Conservation (phyloP, 1,140 invertebrate genomes). For the Liolophura sinensis region DNA sequence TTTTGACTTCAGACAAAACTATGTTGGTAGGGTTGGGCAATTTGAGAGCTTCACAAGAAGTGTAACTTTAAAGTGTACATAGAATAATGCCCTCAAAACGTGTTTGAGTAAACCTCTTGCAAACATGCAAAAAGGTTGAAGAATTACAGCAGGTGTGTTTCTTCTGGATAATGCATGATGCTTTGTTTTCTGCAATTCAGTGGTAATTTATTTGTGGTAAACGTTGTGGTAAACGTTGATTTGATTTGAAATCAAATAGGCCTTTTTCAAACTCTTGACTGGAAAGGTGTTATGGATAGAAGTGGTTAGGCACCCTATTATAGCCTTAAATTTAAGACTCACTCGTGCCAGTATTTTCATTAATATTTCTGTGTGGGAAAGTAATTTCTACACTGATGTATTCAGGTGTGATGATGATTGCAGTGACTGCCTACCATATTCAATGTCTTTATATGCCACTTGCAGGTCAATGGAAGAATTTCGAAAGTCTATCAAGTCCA, state of each 20-base stretch:
- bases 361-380: conserved; percentile 12
- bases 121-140: no score
- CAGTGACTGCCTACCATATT: neutral
- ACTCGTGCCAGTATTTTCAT: neutral
- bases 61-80: no score
- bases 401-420: neutral
- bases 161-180: conserved; percentile 5
- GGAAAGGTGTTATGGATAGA: neutral
- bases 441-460: conserved; percentile 4
- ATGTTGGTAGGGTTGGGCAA: no score
- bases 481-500: conserved; percentile 64
- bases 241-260: conserved; percentile 22
- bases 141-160: no score
- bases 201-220: no score
- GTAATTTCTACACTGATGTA: neutral
- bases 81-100: no score
- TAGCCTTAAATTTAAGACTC: neutral
- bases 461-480: conserved; percentile 47
- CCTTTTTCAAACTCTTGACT: neutral
- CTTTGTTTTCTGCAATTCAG: no score
- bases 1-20: no score
- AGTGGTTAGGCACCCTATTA: no score
- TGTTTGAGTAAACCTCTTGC: no score
- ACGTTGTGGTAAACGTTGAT: no score
- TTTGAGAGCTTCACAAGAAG: no score